Percentiles rank a stretch among this genome's conserved stretches.
Evolutionary conservation across 2,113 vertebrate species (phyloP).

Genomic region (Hippocampus guttulatus): DNA sequence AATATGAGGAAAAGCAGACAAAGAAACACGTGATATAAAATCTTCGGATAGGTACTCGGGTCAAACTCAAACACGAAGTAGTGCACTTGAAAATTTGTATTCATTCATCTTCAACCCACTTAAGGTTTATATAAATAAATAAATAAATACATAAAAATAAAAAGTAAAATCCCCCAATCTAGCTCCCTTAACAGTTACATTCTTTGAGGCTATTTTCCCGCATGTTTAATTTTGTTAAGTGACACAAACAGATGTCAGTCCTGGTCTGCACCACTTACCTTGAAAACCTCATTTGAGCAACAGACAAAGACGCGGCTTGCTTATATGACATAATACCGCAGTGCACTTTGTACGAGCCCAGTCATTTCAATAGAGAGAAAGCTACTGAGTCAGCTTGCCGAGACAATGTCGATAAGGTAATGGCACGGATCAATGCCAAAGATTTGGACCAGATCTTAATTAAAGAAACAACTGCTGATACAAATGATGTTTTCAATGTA

Average conservation of each 20-base stretch:
- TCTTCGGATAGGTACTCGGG: not conserved
- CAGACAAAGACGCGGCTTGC: slow-evolving; percentile 57
- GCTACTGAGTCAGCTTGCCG: slow-evolving; percentile 75
- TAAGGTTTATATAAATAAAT: not conserved
- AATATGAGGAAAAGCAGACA: not conserved
- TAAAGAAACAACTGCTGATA: slow-evolving; percentile 95
- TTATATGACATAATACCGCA: slow-evolving; percentile 62
- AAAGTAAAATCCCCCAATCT: slow-evolving; percentile 9
- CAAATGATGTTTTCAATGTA: slow-evolving; percentile 90
- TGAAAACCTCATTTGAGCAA: slow-evolving; percentile 51
- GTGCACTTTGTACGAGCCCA: slow-evolving; percentile 60
- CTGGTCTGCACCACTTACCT: slow-evolving; percentile 63
- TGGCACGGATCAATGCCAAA: slow-evolving; percentile 83
- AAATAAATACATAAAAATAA: not conserved
- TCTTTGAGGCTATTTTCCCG: slow-evolving; percentile 58
- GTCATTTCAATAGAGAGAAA: slow-evolving; percentile 71
- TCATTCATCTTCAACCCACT: not conserved
- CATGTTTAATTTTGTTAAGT: slow-evolving; percentile 70
- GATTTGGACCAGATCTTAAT: slow-evolving; percentile 90
- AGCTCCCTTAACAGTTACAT: slow-evolving; percentile 37
- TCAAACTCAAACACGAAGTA: not conserved
- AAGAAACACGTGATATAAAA: not conserved
- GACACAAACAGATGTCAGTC: slow-evolving; percentile 65
- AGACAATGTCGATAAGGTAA: slow-evolving; percentile 83
- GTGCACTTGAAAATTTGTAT: not conserved